Conservation (phyloP, 2,797 vertebrate species). For the Cuniculus paca region DNA sequence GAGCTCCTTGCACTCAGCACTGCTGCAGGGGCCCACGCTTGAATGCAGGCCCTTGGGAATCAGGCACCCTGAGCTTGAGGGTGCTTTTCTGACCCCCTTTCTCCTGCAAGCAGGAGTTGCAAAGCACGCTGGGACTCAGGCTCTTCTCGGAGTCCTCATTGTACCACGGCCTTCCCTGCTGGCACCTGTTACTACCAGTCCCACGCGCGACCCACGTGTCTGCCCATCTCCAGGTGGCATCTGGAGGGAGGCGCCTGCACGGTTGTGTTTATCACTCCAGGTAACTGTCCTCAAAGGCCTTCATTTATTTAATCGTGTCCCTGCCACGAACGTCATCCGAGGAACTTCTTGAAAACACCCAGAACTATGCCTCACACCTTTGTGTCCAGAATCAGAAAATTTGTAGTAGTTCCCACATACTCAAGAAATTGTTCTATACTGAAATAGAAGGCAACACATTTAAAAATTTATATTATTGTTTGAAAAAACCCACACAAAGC, state of each 20-base stretch:
- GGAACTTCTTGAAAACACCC: not conserved
- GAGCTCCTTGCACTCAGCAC: not conserved
- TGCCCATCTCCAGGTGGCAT: not conserved
- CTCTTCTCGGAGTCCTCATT: not conserved
- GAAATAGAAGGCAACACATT: constrained; percentile 17
- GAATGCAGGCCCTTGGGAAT: not conserved
- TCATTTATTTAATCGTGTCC: not conserved
- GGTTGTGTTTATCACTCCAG: not conserved
- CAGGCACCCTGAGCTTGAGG: not conserved
- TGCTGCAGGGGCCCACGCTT: not conserved
- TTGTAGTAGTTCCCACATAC: not conserved
- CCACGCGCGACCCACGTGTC: not conserved
- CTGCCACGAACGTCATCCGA: not conserved
- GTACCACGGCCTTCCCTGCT: not conserved
- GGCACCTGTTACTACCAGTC: not conserved
- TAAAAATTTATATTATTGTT: not conserved
- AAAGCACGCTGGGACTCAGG: not conserved
- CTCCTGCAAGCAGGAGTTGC: not conserved
- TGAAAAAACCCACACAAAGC: not conserved
- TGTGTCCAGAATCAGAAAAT: not conserved
- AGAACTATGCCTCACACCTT: not conserved
- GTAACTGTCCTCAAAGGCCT: not conserved
- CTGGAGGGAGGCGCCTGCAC: not conserved
- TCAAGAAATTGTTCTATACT: constrained; percentile 21
- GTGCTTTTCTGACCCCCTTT: not conserved